These are phyloP conservation scores for Campaea margaritaria DNA, from an alignment of 2,888 invertebrate genomes.

Conservation along the genomic window DNA sequence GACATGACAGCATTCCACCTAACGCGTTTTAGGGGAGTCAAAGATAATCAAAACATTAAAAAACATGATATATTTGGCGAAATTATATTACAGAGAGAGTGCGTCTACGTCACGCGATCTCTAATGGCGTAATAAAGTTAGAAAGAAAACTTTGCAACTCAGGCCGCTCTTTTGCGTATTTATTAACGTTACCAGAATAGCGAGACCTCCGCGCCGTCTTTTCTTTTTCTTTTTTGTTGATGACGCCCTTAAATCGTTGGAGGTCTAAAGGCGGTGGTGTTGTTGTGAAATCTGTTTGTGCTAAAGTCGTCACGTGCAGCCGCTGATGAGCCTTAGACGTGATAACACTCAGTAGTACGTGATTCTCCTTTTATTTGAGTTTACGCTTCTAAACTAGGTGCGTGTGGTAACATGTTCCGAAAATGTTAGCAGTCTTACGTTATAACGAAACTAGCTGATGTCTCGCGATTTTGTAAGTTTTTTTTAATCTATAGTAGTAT, in stretches of 20 bases:
- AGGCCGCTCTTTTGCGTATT: constrained; percentile 79
- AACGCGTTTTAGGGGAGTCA: constrained; percentile 33
- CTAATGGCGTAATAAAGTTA: constrained; percentile 83
- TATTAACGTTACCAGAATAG: constrained; percentile 72
- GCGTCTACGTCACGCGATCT: constrained; percentile 78
- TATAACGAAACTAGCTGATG: background rate
- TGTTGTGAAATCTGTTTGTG: constrained; percentile 82
- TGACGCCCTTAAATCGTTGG: constrained; percentile 46
- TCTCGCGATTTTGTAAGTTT: background rate
- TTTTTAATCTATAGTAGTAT: background rate
- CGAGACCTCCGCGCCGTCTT: constrained; percentile 53
- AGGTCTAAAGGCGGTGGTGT: constrained; percentile 64
- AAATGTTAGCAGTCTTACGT: constrained; percentile 9
- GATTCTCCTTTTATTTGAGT: constrained; percentile 76
- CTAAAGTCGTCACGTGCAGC: constrained; percentile 83
- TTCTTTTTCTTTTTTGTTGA: constrained; percentile 51
- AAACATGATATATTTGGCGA: constrained; percentile 64
- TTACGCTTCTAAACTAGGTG: constrained; percentile 62
- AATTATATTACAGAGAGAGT: constrained; percentile 73
- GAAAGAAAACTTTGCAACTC: constrained; percentile 77
- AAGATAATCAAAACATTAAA: constrained; percentile 50
- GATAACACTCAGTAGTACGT: constrained; percentile 84
- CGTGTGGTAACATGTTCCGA: constrained; percentile 27
- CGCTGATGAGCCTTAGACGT: constrained; percentile 84
- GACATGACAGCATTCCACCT: constrained; percentile 39